These are phyloP conservation scores for Stenoptilia bipunctidactyla DNA, from an alignment of 2,888 invertebrate genomes.

Conservation along the genomic window DNA sequence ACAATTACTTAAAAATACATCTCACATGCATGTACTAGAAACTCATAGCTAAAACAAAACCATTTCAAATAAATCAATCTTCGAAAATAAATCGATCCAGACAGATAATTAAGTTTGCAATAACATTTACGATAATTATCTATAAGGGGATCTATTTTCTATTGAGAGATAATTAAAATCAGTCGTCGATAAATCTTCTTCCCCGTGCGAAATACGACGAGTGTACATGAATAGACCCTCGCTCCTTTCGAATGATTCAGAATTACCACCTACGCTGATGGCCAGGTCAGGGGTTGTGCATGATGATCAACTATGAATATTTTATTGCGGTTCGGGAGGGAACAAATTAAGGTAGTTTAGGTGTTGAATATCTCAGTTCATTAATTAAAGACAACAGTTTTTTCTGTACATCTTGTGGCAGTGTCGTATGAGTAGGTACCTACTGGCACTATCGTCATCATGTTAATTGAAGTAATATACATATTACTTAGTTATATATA, in stretches of 20 bases:
- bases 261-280: constrained; percentile 2
- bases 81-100: constrained; percentile 15
- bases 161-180: constrained; percentile 41
- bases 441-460: too few relatives aligned
- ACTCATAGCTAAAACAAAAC: not conserved
- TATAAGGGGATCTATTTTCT: constrained; percentile 13
- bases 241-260: constrained; percentile 21
- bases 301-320: not conserved
- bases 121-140: constrained; percentile 6
- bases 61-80: not conserved
- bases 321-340: too few relatives aligned
- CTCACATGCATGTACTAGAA: too few relatives aligned
- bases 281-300: not conserved
- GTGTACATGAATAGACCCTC: constrained; percentile 23
- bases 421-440: too few relatives aligned
- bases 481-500: too few relatives aligned
- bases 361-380: too few relatives aligned
- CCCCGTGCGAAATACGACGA: constrained; percentile 35
- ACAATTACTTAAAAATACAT: not conserved
- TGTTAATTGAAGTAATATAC: too few relatives aligned
- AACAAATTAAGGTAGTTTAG: too few relatives aligned
- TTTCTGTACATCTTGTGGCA: too few relatives aligned
- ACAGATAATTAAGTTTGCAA: constrained; percentile 14
- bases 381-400: too few relatives aligned
- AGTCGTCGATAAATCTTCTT: constrained; percentile 37